Conservation (phyloP, 1,140 invertebrate species). For the Chrysomallon squamiferum region DNA sequence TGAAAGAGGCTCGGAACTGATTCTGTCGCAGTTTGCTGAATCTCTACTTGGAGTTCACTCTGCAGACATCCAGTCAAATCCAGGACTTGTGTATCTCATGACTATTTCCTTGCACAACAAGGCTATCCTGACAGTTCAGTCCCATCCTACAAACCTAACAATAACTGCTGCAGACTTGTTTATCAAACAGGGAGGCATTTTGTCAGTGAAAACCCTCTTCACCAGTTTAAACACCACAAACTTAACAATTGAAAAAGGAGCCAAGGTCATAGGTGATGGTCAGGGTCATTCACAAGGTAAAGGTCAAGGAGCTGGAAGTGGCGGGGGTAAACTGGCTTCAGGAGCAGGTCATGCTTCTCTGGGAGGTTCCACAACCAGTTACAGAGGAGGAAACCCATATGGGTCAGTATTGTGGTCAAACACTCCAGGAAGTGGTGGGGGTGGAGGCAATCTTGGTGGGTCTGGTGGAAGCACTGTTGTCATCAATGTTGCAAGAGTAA, state of each 20-base stretch:
- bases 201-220: slow-evolving; percentile 17
- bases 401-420: slow-evolving; percentile 22
- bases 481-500: slow-evolving; percentile 32
- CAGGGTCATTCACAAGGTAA: slow-evolving; percentile 19
- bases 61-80: too few relatives aligned
- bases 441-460: slow-evolving; percentile 26
- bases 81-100: slow-evolving; percentile 30
- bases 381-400: slow-evolving; percentile 21
- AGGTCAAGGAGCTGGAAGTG: slow-evolving; percentile 31
- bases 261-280: slow-evolving; percentile 32
- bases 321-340: slow-evolving; percentile 18
- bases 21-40: slow-evolving; percentile 27
- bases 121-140: slow-evolving; percentile 27
- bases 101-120: slow-evolving; percentile 35
- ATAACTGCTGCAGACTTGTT: slow-evolving; percentile 25
- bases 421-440: slow-evolving; percentile 49
- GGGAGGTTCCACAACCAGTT: slow-evolving; percentile 14
- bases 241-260: slow-evolving; percentile 35
- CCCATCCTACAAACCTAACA: slow-evolving; percentile 23
- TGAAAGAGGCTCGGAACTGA: slow-evolving; percentile 37
- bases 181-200: slow-evolving; percentile 34
- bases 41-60: too few relatives aligned
- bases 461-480: slow-evolving; percentile 28
- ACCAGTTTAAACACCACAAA: slow-evolving; percentile 19
- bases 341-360: slow-evolving; percentile 41